Base-by-base conservation (phyloP, 2,888 invertebrate species). In the Melanostoma mellinum region DNA sequence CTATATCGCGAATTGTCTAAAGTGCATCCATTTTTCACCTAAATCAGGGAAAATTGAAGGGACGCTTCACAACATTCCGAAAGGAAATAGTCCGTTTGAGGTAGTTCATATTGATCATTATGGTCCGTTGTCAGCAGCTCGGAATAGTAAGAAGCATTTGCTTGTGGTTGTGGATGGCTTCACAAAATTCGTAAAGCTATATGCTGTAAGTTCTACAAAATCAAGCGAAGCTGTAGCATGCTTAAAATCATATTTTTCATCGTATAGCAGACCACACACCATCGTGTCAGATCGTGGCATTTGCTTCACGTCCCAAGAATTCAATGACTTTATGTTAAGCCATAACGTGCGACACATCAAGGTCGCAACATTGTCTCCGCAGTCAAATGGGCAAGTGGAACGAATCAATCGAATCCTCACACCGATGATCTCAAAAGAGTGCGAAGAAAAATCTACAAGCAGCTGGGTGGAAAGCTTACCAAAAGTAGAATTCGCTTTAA, bases 401-500 rank as follows among this genome's bases (percentile, higher is more conserved):
- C 10, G 58, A 35, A 38, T 50, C 36, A 60, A 55, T 9, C 36
- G 56, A 3, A 36, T 69, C 6, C 20, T 79, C 2, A 60, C 35
- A 2, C 75, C 78, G n/a, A 79, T 75, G 74, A 6, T 76, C 0
- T 40, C 73, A 2, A 82, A 82, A 53, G 35, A 69, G 9, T 48
- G 58, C 52, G 56, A 50, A 6, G 10, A 35, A 9, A 53, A 63
- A 0, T 30, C 35, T 5, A 60, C 68, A 8, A 5, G 1, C 38
- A 42, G 48, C 38, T 81, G 81, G 75, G 32, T 40, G 46, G 32
- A 50, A 20, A 20, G 50, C 9, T 46, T 88, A n/a, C n/a, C 38
- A 9, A 32, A 86, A 6, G 85, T 80, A 5, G 87, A 88, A 75
- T 87, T 85, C 77, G 79, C 81, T 1, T 60, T 87, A 6, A 88